Base-by-base conservation (phyloP, 2,797 vertebrate genomes). In the Melanotaenia pygmaea region DNA sequence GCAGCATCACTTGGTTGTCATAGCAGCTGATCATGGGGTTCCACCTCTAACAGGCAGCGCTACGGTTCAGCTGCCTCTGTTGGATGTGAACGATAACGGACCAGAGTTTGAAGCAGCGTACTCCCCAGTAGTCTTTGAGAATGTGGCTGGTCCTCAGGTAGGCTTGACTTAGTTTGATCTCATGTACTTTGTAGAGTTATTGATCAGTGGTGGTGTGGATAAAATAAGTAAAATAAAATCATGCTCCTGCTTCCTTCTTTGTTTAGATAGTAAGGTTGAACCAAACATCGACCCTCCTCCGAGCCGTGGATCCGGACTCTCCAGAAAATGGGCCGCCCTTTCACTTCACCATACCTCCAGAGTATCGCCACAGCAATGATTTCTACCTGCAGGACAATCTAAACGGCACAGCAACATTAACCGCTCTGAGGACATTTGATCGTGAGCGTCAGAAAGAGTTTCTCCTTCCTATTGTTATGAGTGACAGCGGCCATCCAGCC, bases 51-150 rank as follows among this genome's bases (percentile, higher is more conserved):
- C 95, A 2, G 96, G 96, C 35, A 97, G 94, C 0, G 89, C 95
- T 59, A 96, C 95, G 0, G 89, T 98, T 66, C 89, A 95, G 86
- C 85, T 98, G 70, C 86, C 93, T 30, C 81, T 98, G 67, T 72
- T 96, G 82, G 96, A 98, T 81, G 81, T 97, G 18, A 98, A 97
- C 45, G 96, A 98, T 79, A 97, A 96, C 1, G 96, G 94, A 16
- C 96, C 96, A 0, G 93, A 93, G 82, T 96, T 97, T 86, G 96
- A 96, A 74, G 92, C 90, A 0, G 68, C 77, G 0, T 98, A 98
- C 69, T 76, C 89, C 18, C 96, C 96, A 0, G 32, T 97, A 6
- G 94, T 97, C 51, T 96, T 95, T 94, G 96, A 98, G 87, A 97
- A 98, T 22, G 75, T 83, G 0, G 10, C 88, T 0, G 93, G 90